Evolutionary conservation across 2,888 invertebrate species (phyloP), one percentile per base, ranked within the genome.

Genomic region (Protophormia terraenovae): DNA sequence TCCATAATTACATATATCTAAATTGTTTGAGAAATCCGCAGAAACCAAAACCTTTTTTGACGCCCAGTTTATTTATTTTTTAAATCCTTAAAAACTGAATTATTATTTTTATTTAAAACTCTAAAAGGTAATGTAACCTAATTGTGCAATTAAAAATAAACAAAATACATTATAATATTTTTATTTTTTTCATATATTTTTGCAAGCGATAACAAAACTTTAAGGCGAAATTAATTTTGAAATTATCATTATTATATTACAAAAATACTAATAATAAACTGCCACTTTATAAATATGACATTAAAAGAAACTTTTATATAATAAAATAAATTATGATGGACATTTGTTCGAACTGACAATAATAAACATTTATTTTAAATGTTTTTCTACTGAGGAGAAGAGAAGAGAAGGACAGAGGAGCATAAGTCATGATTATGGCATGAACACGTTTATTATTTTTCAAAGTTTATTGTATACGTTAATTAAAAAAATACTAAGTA

Each of bases 361-460:
- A 35, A 10, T 12, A 35, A 8, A 35, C 53, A 27, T 41, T 45
- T 16, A 2, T 29, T 50, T 64, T 53, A 32, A 41, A 64, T 45
- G 45, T n/a, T 10, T 72, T 41, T 62, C 14, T 5, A 16, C 16
- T 1, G 16, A 24, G 35, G 58, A n/a, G n/a, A n/a, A n/a, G n/a
- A n/a, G n/a, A n/a, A n/a, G n/a, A n/a, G n/a, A n/a, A n/a, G n/a
- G 8, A n/a, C 22, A 1, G 2, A 27, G 41, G 10, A 41, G 16
- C 2, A 4, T 19, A 29, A 14, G 24, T 38, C 4, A 22, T 78
- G 62, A 22, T 73, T 78, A 78, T 67, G 47, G 50, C 77, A 73
- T 53, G 53, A 66, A 67, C 60, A 67, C 72, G 77, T 73, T 83
- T 60, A 73, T 73, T 78, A 47, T 29, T 77, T 45, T 78, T 73